Percentiles rank a stretch among this genome's conserved stretches.
phyloP scores from a whole-genome alignment of 2,888 invertebrate species.

The Pollenia amentaria region DNA sequence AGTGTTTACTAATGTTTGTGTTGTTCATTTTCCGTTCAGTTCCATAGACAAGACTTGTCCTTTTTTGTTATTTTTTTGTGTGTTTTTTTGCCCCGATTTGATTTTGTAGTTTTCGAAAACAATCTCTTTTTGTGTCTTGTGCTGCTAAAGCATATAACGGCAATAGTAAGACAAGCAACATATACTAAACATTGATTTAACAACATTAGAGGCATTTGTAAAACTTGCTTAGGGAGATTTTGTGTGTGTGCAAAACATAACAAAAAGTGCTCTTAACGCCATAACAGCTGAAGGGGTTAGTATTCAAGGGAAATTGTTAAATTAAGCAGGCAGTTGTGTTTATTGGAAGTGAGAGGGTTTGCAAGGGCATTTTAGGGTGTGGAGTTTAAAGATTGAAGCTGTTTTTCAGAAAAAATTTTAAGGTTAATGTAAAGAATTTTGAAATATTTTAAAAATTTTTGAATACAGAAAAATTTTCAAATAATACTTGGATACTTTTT shows the following conservation, averaged over 20 bases:
- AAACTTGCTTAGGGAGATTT: conserved; percentile 78
- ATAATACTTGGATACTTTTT: too few species aligned
- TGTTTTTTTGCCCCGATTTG: not conserved
- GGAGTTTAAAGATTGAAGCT: too few species aligned
- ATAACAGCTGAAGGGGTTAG: not conserved
- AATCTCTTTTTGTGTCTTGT: conserved; percentile 44
- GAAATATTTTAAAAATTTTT: too few species aligned
- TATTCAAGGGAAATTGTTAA: not conserved
- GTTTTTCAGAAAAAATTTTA: too few species aligned
- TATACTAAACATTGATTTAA: conserved; percentile 82
- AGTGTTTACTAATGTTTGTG: conserved; percentile 70
- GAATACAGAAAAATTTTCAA: too few species aligned
- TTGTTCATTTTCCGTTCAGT: conserved; percentile 58
- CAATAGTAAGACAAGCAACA: conserved; percentile 16
- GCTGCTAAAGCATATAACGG: conserved; percentile 31
- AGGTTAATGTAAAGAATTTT: too few species aligned
- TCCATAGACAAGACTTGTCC: conserved; percentile 6
- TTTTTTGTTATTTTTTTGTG: conserved; percentile 21
- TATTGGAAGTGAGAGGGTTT: not conserved
- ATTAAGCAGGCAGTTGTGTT: not conserved
- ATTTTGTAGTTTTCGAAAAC: not conserved
- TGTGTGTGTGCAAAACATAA: conserved; percentile 67
- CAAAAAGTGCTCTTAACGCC: conserved; percentile 42
- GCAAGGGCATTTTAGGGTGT: not conserved
- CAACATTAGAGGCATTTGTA: conserved; percentile 84